Percentiles rank a stretch among this genome's conserved stretches.
Evolutionary conservation across 2,797 vertebrate genomes (phyloP).

Genomic region (Danio albolineatus): DNA sequence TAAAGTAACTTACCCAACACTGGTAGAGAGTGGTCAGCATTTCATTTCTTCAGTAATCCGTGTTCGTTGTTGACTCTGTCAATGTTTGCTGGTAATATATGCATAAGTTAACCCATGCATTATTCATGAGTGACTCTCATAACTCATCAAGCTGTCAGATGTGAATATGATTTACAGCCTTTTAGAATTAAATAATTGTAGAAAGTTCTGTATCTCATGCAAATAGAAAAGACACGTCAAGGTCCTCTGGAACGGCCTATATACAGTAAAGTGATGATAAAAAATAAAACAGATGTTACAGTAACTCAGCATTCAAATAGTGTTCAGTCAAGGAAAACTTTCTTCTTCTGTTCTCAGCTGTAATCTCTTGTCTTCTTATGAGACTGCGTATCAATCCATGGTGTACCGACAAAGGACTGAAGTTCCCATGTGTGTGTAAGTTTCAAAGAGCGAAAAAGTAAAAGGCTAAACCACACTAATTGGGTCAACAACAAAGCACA

Average conservation of each 20-base stretch:
- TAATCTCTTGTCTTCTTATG: not conserved
- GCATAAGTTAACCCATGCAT: not conserved
- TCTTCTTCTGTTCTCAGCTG: not conserved
- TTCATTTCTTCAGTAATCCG: not conserved
- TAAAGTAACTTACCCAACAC: too few species aligned
- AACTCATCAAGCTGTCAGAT: slow-evolving; percentile 9
- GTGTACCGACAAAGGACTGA: not conserved
- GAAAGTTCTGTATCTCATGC: not conserved
- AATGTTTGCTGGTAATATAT: slow-evolving; percentile 4
- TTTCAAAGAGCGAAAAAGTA: slow-evolving; percentile 9
- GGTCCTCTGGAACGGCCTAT: not conserved
- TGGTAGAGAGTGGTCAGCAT: not conserved
- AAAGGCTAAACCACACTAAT: slow-evolving; percentile 46
- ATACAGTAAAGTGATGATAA: not conserved
- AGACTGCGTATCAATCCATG: not conserved
- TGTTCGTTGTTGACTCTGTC: not conserved
- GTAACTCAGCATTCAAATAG: not conserved
- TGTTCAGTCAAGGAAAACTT: not conserved
- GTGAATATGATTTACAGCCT: slow-evolving; percentile 18
- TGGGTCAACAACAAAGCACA: slow-evolving; percentile 41
- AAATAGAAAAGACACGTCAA: not conserved
- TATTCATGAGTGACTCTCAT: slow-evolving; percentile 6
- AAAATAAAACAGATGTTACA: too few species aligned
- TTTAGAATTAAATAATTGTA: not conserved
- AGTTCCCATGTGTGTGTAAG: not conserved